Percentiles rank a stretch among this genome's conserved stretches.
These are phyloP conservation scores for Drosophila miranda DNA, from an alignment of 1,140 invertebrate species.

Conservation along the genomic window DNA sequence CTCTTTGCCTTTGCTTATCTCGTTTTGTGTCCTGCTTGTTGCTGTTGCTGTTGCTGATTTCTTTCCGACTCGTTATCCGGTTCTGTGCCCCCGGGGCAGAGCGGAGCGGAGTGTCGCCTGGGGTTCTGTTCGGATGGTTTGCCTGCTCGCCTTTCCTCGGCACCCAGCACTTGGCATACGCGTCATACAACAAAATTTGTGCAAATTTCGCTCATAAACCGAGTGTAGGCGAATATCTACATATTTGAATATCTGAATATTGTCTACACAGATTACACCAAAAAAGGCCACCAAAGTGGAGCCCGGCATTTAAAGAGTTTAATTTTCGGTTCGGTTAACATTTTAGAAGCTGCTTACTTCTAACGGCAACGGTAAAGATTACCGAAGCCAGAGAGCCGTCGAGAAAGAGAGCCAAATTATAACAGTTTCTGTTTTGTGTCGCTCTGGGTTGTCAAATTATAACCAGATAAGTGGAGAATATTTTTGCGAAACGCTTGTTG, in stretches of 20 bases:
- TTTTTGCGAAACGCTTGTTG: too few species aligned
- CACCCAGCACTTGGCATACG: slow-evolving; percentile 76
- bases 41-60: too few species aligned
- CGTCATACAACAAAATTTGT: slow-evolving; percentile 73
- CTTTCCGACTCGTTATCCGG: too few species aligned
- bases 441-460: slow-evolving; percentile 21
- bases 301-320: slow-evolving; percentile 38
- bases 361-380: slow-evolving; percentile 19
- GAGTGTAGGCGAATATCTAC: slow-evolving; percentile 59
- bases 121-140: slow-evolving; percentile 11
- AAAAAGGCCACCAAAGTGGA: slow-evolving; percentile 6
- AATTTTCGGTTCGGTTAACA: slow-evolving; percentile 9
- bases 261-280: slow-evolving; percentile 17
- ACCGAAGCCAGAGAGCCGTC: neutral
- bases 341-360: slow-evolving; percentile 14
- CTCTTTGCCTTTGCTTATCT: too few species aligned
- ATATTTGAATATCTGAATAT: slow-evolving; percentile 7
- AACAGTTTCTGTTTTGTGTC: slow-evolving; percentile 3
- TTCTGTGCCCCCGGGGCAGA: too few species aligned
- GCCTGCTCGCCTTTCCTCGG: slow-evolving; percentile 59
- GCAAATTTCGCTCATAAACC: slow-evolving; percentile 65
- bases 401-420: slow-evolving; percentile 14
- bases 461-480: too few species aligned
- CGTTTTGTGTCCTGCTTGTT: too few species aligned
- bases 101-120: too few species aligned